phyloP scores from a whole-genome alignment of 1,140 invertebrate species.

The Rhyzopertha dominica region DNA sequence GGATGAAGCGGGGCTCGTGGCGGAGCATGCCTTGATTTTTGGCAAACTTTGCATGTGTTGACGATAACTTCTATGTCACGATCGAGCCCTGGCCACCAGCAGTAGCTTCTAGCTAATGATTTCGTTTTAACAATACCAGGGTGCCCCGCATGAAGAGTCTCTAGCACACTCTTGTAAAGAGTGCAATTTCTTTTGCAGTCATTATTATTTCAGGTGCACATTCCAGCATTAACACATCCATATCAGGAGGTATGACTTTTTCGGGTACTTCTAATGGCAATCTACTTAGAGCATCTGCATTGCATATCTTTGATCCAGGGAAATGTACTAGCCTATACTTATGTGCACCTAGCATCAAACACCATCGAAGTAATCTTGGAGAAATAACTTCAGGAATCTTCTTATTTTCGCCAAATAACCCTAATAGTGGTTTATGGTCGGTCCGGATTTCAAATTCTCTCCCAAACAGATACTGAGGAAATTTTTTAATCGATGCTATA shows the following conservation, averaged over 20 bases:
- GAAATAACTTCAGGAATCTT: constrained; percentile 18
- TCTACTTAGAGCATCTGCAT: constrained; percentile 17
- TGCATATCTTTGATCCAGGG: constrained; percentile 13
- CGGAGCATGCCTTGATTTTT: constrained; percentile 14
- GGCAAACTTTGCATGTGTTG: background rate
- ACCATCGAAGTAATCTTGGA: constrained; percentile 27
- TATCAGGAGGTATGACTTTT: background rate
- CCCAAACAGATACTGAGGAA: constrained; percentile 46
- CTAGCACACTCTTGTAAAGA: constrained; percentile 20
- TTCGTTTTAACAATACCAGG: constrained; percentile 50
- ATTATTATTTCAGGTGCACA: background rate
- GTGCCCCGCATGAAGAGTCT: constrained; percentile 45
- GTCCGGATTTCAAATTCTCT: constrained; percentile 16
- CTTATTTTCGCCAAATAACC: constrained; percentile 8
- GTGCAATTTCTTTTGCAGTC: constrained; percentile 1
- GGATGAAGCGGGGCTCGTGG: constrained; percentile 21
- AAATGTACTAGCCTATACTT: constrained; percentile 24
- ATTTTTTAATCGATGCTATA: constrained; percentile 50
- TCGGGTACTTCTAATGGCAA: constrained; percentile 3
- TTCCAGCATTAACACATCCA: constrained; percentile 1
- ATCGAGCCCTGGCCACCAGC: constrained; percentile 42
- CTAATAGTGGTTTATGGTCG: constrained; percentile 30
- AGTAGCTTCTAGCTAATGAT: constrained; percentile 38
- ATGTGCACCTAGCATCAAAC: constrained; percentile 22
- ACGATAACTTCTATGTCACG: constrained; percentile 37